phyloP scores from a whole-genome alignment of 2,797 vertebrate genomes.

The Spinibarbus caldwelli region DNA sequence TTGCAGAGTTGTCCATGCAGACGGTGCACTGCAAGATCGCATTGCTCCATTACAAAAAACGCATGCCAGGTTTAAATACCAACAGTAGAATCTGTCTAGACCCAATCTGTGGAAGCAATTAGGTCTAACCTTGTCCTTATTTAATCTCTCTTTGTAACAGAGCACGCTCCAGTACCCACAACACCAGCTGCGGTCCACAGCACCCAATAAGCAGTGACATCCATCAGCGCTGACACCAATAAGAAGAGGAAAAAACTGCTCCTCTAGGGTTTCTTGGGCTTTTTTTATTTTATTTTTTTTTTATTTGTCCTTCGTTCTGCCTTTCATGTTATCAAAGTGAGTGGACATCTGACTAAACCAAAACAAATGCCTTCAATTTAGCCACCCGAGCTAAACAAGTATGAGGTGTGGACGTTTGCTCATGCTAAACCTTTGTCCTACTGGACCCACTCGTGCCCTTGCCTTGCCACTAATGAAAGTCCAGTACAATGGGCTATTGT shows the following conservation, averaged over 20 bases:
- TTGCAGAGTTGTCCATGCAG: conserved; percentile 25
- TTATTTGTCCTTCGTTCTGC: conserved; percentile 75
- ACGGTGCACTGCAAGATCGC: conserved; percentile 27
- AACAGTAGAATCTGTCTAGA: conserved; percentile 45
- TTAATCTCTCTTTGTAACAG: conserved; percentile 57
- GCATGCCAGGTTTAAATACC: conserved; percentile 43
- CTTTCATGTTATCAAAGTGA: conserved; percentile 79
- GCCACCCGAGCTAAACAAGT: conserved; percentile 81
- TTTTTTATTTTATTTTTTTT: neutral
- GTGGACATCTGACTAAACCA: conserved; percentile 65
- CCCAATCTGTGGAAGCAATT: conserved; percentile 64
- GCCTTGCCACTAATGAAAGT: conserved; percentile 65
- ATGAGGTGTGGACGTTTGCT: conserved; percentile 66
- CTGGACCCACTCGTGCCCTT: neutral
- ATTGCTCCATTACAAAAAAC: conserved; percentile 26
- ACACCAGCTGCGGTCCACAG: conserved; percentile 68
- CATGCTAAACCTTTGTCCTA: conserved; percentile 67
- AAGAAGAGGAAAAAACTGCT: conserved; percentile 65
- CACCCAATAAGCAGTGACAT: conserved; percentile 62
- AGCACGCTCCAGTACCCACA: conserved; percentile 68
- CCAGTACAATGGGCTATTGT: conserved; percentile 78
- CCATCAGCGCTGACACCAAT: conserved; percentile 71
- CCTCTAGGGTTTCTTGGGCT: conserved; percentile 49
- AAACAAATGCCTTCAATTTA: conserved; percentile 84
- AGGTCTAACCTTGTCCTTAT: conserved; percentile 57